Base-by-base conservation (phyloP, 2,797 vertebrate genomes). In the Pelodytes ibericus region DNA sequence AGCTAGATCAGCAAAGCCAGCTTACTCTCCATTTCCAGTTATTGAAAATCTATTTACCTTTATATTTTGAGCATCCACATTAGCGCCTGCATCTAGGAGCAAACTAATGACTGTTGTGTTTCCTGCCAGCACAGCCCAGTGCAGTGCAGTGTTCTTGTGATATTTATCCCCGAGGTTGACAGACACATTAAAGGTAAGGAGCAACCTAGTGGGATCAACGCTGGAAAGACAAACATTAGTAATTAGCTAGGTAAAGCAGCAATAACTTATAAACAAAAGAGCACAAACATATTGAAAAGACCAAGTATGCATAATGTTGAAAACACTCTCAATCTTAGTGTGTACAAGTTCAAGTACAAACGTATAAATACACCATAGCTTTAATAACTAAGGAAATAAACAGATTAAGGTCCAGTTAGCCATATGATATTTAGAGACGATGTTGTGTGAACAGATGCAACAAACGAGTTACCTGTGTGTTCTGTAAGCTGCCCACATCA, bases 401-500 rank as follows among this genome's bases (percentile, higher is more conserved):
- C n/a, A n/a, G n/a, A n/a, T n/a, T n/a, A n/a, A n/a, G n/a, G n/a
- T n/a, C n/a, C n/a, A n/a, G n/a, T n/a, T n/a, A n/a, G n/a, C n/a
- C n/a, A n/a, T n/a, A n/a, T n/a, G n/a, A n/a, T n/a, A n/a, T n/a
- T n/a, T n/a, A n/a, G n/a, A n/a, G n/a, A n/a, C n/a, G n/a, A n/a
- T n/a, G n/a, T n/a, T n/a, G n/a, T n/a, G n/a, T n/a, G n/a, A n/a
- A n/a, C n/a, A n/a, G n/a, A 58, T 11, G 1, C 8, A 7, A 39
- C 33, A 24, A 41, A 31, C 13, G 13, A 51, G 72, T 84, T 92
- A 99, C 98, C 96, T 99, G 86, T 99, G 97, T 71, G 97, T 99
- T 87, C 98, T 94, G 87, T 99, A 99, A 53, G 98, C 95, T 39
- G 98, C 97, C 98, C 98, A 99, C 98, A 99, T 99, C 86, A 99